Evolutionary conservation across 1,140 invertebrate genomes (phyloP), one percentile per base, ranked within the genome.

Genomic region (Tetramorium simillimum): DNA sequence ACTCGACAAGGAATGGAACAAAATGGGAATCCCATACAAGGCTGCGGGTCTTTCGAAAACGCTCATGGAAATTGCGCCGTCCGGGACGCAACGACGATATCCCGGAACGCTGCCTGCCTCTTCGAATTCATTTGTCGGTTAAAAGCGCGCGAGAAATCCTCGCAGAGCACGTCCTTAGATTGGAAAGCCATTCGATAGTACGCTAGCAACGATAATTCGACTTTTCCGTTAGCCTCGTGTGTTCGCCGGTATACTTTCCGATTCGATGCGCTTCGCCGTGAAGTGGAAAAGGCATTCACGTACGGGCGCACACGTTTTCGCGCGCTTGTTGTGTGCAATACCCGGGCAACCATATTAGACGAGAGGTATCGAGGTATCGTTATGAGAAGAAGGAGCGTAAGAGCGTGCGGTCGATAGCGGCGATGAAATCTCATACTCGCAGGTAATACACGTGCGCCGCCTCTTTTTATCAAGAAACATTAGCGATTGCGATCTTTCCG

Each of bases 101-200:
- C 46, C 60, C 76, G 60, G n/a, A 67, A 51, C 28, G 43, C 4
- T 46, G 33, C 21, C 43, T 24, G 77, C 60, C 81, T 63, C 60
- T 88, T 86, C 73, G 73, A 90, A 90, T 91, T 91, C 89, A 90
- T 91, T 91, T 81, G 78, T 85, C 67, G 82, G 56, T 86, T 88
- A 88, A 91, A 86, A 90, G 90, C 88, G 67, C 60, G 82, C 81
- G 72, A 90, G 67, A 86, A 86, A 89, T 90, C 87, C 60, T 69
- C 53, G 43, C 62, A 60, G 12, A 62, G 60, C 63, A 33, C n/a
- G 72, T 65, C 67, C 67, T 86, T 65, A 75, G 84, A 91, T 91
- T 88, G 90, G 90, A 91, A 91, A 91, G 46, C 87, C 73, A 85
- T 91, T 90, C 56, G 65, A 28, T n/a, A 28, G 65, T 28, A 69